Base-by-base conservation (phyloP, 2,888 invertebrate genomes). In the Ophion ventricosus region DNA sequence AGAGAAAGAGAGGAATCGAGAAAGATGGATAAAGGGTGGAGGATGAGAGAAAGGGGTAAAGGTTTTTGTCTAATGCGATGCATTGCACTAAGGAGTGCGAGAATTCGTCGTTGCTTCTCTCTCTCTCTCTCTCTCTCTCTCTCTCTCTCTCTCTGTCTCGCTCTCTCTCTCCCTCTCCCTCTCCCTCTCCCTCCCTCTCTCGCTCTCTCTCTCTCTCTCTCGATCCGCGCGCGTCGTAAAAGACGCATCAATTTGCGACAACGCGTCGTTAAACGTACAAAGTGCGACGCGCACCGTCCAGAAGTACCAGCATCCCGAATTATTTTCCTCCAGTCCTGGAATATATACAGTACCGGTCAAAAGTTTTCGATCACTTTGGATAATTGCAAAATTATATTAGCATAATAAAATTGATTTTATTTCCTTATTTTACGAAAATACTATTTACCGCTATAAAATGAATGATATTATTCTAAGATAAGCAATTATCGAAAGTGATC, bases 241-340 rank as follows among this genome's bases (percentile, higher is more conserved):
- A 78, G 74, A 66, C 75, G 70, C 81, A 81, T 81, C 70, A 74
- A 81, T 80, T 84, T 84, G 80, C 72, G 77, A 77, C 80, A 81
- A 81, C 80, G 59, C 35, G 74, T 81, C 81, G 81, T 84, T 78
- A 84, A 84, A 74, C 35, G 64, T 74, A 57, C 54, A 75, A 26
- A 29, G 29, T 26, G 57, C 64, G 4, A 69, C 80, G 17, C 17
- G 11, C 43, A n/a, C 2, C 7, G 40, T 5, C 66, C 14, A 59
- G 2, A 17, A 7, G 26, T 5, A 73, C 8, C 20, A 14, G 49
- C 40, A 35, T 56, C 20, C 49, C 17, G 14, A 56, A 57, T 29
- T 56, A 59, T 70, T 49, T 43, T 70, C 20, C 23, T 56, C 25
- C n/a, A 64, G n/a, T 20, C 35, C 70, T 49, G 20, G 29, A 4